Evolutionary conservation across 2,797 vertebrate species (phyloP).

Genomic region (Basileuterus tristriatus): DNA sequence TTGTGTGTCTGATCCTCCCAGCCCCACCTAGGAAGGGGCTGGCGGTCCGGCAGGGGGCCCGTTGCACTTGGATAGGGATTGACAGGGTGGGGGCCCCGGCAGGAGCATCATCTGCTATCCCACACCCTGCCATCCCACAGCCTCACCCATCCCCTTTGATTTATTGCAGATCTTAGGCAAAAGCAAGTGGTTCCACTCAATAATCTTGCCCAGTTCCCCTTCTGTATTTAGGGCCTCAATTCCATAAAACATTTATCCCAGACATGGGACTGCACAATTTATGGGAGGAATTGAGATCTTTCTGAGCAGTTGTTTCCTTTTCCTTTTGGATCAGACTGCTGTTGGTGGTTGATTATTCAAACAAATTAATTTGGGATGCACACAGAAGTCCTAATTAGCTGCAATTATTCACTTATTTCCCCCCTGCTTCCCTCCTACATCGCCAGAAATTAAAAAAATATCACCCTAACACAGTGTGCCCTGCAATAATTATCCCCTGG

Average conservation of each 20-base stretch:
- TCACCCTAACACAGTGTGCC: neutral
- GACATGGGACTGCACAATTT: neutral
- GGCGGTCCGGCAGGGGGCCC: fast-evolving
- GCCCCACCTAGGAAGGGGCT: neutral
- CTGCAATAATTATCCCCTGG: neutral
- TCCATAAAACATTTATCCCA: neutral
- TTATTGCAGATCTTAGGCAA: neutral
- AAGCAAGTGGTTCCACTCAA: neutral
- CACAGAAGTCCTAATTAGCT: neutral
- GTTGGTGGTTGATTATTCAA: constrained; percentile 43
- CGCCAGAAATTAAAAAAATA: neutral
- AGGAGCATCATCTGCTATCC: neutral
- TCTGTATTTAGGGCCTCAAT: neutral
- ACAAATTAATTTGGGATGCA: constrained; percentile 28
- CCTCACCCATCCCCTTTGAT: neutral
- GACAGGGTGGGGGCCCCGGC: neutral
- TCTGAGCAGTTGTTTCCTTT: neutral
- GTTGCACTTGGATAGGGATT: neutral
- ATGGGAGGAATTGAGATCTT: neutral
- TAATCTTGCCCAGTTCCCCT: neutral
- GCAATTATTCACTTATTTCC: constrained; percentile 29
- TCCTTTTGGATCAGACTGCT: neutral
- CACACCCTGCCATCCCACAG: neutral
- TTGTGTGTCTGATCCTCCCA: neutral
- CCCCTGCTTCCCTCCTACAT: neutral